Evolutionary conservation across 2,797 vertebrate species (phyloP).

Genomic region (Myotis planiceps): DNA sequence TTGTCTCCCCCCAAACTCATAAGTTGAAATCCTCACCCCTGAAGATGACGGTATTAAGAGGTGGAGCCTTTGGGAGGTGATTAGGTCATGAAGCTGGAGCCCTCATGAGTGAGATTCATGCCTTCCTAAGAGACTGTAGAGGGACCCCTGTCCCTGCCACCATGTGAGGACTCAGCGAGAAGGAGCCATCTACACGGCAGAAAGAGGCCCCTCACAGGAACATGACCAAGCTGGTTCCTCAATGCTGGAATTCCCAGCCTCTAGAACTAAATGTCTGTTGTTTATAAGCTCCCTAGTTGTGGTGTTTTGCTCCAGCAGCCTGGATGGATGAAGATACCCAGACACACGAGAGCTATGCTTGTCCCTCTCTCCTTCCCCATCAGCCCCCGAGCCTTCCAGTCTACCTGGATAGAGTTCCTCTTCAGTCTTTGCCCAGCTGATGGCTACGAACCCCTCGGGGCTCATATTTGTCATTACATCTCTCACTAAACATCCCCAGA

Average conservation of each 20-base stretch:
- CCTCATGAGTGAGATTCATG: neutral
- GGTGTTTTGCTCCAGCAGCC: neutral
- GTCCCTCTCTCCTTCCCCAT: neutral
- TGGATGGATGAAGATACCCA: neutral
- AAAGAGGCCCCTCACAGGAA: neutral
- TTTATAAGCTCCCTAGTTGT: neutral
- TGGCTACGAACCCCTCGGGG: neutral
- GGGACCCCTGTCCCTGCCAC: neutral
- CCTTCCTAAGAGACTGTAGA: neutral
- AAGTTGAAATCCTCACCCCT: neutral
- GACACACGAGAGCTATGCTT: neutral
- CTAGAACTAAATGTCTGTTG: neutral
- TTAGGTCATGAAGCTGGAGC: neutral
- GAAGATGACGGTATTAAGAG: neutral
- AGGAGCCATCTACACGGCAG: neutral
- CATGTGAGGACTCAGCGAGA: rapidly evolving
- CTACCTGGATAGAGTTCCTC: too few species aligned
- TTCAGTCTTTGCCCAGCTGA: neutral
- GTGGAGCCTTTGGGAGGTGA: neutral
- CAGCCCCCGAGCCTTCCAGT: neutral
- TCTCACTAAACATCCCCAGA: neutral
- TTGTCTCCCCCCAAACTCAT: neutral
- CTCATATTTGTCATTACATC: neutral
- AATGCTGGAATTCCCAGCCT: neutral
- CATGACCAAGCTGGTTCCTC: too few species aligned